Percentiles rank a stretch among this genome's conserved stretches.
phyloP scores from a whole-genome alignment of 2,888 invertebrate genomes.

The Protodeltote pygarga region DNA sequence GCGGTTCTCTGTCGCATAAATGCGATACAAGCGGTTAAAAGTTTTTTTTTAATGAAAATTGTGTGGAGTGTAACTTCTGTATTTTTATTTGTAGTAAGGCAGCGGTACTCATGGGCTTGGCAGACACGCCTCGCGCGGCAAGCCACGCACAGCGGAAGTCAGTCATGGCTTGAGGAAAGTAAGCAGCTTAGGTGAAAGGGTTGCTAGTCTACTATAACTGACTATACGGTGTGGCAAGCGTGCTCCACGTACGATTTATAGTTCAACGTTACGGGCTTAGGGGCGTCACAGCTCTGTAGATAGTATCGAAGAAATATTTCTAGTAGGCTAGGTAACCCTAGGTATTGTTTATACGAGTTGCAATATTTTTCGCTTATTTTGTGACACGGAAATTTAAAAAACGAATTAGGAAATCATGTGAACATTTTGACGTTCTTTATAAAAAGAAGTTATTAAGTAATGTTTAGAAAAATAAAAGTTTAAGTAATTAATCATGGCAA shows the following conservation, averaged over 20 bases:
- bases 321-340: no score
- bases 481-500: no score
- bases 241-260: conserved; percentile 37
- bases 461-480: no score
- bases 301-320: conserved; percentile 22
- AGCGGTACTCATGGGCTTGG: conserved; percentile 39
- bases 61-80: conserved; percentile 18
- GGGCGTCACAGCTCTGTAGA: conserved; percentile 20
- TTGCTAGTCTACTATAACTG: conserved; percentile 40
- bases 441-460: no score
- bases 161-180: conserved; percentile 36
- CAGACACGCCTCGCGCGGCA: conserved; percentile 59
- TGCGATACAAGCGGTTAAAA: no score
- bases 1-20: no score
- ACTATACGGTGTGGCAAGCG: conserved; percentile 36
- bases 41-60: no score
- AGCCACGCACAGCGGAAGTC: conserved; percentile 45
- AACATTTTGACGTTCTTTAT: no score
- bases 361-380: no score
- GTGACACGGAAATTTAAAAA: no score
- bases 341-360: no score
- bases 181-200: conserved; percentile 58
- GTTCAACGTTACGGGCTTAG: conserved; percentile 20
- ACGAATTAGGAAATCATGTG: no score
- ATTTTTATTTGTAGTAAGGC: conserved; percentile 25